Evolutionary conservation across 2,797 vertebrate genomes (phyloP), one percentile per base, ranked within the genome.

Genomic region (Melanotaenia trifasciata): DNA sequence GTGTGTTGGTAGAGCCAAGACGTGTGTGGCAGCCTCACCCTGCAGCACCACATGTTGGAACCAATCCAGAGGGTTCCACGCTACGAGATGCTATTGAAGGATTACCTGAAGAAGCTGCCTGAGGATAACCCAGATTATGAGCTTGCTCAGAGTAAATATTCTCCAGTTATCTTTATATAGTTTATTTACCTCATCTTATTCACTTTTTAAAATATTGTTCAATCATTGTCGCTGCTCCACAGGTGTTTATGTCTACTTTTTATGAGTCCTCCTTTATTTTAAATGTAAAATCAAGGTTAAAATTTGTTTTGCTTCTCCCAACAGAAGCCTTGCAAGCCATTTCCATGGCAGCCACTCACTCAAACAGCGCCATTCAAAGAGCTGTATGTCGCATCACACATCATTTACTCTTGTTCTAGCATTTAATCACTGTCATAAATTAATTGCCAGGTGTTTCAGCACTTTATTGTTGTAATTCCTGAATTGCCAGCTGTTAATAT

Each of bases 11-110:
- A 96, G 96, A 95, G 87, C 81, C 94, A 87, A 81, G 93, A 95
- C 56, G 92, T 89, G 56, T 97, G 96, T 0, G 92, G 93, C 68
- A 95, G 83, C 81, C 93, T 99, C 79, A 97, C 95, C 45, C 91
- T 99, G 87, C 97, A 98, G 89, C 98, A 99, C 89, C 98, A 99
- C 91, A 99, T 99, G 98, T 81, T 99, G 70, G 98, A 97, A 70
- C 97, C 98, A 0, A 95, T 99, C 18, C 97, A 98, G 91, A 95
- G 97, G 76, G 93, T 98, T 30, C 97, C 96, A 0, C 96, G 96
- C 43, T 97, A 97, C 0, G 96, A 97, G 82, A 93, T 97, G 87
- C 92, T 98, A 43, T 95, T 98, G 30, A 94, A 93, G 73, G 96
- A 97, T 32, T 97, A 97, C 0, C 69, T 97, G 38, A 95, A 76